A percentile compares a stretch with the other conserved stretches of the same genome.
Evolutionary conservation across 2,113 vertebrate genomes (phyloP).

Genomic region (Dendropsophus ebraccatus): DNA sequence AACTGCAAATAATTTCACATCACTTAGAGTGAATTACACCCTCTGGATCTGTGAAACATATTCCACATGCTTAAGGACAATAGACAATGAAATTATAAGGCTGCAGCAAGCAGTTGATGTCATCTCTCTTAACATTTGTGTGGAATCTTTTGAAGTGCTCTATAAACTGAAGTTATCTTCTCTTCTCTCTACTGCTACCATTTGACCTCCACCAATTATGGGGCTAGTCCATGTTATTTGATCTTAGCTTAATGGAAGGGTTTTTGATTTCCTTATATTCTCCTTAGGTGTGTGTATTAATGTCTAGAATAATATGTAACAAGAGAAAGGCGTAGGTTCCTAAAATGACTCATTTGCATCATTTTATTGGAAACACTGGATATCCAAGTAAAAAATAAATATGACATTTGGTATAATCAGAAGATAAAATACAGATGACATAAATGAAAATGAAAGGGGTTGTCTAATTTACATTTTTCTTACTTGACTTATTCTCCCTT

Average conservation of each 20-base stretch:
- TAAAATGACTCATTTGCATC: not conserved
- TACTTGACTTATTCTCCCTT: too few relatives aligned
- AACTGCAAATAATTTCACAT: conserved; percentile 17
- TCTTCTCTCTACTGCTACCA: not conserved
- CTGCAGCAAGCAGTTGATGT: conserved; percentile 20
- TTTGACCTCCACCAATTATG: conserved; percentile 41
- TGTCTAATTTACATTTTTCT: too few relatives aligned
- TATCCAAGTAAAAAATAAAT: too few relatives aligned
- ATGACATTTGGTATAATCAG: too few relatives aligned
- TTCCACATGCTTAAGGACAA: conserved; percentile 23
- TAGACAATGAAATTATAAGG: conserved; percentile 40
- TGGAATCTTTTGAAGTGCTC: conserved; percentile 32
- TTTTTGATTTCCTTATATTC: not conserved
- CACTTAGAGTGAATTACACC: conserved; percentile 3
- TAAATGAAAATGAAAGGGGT: too few relatives aligned
- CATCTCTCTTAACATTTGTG: conserved; percentile 26
- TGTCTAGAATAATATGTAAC: not conserved
- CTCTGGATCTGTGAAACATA: not conserved
- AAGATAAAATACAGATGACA: too few relatives aligned
- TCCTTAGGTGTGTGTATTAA: not conserved
- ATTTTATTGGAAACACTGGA: not conserved
- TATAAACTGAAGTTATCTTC: not conserved
- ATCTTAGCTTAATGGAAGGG: not conserved
- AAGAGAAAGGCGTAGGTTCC: not conserved
- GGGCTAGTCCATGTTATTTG: not conserved